Evolutionary conservation across 2,888 invertebrate genomes (phyloP), one percentile per base, ranked within the genome.

Genomic region (Perithous albicinctus): DNA sequence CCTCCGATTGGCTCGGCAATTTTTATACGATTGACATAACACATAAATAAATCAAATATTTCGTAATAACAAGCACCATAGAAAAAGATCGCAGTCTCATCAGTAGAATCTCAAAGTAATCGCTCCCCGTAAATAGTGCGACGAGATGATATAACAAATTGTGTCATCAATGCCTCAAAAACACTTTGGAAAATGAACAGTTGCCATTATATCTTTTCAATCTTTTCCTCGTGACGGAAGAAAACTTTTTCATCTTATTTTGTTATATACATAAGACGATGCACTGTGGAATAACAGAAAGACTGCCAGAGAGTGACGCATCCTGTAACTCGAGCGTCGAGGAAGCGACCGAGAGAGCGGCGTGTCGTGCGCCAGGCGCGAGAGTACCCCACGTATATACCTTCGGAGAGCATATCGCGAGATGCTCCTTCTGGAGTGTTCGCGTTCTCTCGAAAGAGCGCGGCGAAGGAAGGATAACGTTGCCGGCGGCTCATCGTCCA

Each of bases 381-480:
- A 15, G 26, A 56, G 59, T 59, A 29, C 56, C 32, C 15, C 32
- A 35, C 59, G 59, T 32, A 32, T n/a, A n/a, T n/a, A n/a, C 18
- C 32, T 32, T 32, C 59, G 59, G 32, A 32, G 8, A 18, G 29
- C 3, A 54, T 67, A 78, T 23, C 76, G 56, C 56, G 32, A 10
- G 61, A 63, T 12, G 51, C 48, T 26, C 56, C 46, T 74, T 54
- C 66, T 76, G 51, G 67, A 73, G 61, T 61, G 43, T 80, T 80
- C 72, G 77, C 72, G 80, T 72, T 80, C 75, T 80, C 75, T 38
- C 48, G 76, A 84, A 80, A 80, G 78, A 82, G 46, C 64, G 70
- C 56, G 43, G 67, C 72, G 38, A n/a, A 67, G 35, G 15, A 87
- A 87, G 88, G 88, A 88, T 88, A 88, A 88, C 88, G 88, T 87